Conservation (phyloP, 2,797 vertebrate genomes). For the Rhadinocentrus ornatus region DNA sequence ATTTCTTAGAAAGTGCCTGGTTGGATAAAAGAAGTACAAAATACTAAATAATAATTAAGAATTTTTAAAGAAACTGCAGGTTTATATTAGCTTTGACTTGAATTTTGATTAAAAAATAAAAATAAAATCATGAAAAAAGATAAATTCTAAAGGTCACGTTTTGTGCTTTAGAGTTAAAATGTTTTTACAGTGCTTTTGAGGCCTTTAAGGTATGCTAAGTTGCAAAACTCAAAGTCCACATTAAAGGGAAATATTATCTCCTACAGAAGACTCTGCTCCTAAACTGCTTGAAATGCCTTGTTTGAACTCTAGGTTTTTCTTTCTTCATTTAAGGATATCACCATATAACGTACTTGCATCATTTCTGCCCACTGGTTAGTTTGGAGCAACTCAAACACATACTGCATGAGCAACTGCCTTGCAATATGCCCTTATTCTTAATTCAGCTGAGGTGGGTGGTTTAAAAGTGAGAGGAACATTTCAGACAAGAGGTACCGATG, state of each 20-base stretch:
- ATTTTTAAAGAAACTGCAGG: not conserved
- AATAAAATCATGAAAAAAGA: too few relatives aligned
- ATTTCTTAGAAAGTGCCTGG: constrained; percentile 42
- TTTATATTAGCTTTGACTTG: not conserved
- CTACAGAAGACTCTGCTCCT: not conserved
- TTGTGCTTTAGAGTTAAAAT: not conserved
- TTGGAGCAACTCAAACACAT: not conserved
- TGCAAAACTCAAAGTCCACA: not conserved
- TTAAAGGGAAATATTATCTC: not conserved
- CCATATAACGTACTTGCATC: not conserved
- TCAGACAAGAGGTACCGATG: too few relatives aligned
- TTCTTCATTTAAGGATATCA: not conserved
- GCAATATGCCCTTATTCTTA: not conserved
- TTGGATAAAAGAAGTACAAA: constrained; percentile 51
- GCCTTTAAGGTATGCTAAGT: not conserved
- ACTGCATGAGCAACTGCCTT: not conserved
- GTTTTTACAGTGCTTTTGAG: not conserved
- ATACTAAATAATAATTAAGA: constrained; percentile 5
- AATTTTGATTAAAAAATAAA: not conserved
- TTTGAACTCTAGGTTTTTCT: not conserved
- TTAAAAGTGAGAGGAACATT: not conserved
- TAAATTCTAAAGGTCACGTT: not conserved
- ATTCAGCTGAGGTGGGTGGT: not conserved
- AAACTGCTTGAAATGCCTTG: not conserved
- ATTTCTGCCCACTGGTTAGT: not conserved